Base-by-base conservation (phyloP, 2,797 vertebrate species). In the Protosalanx chinensis region DNA sequence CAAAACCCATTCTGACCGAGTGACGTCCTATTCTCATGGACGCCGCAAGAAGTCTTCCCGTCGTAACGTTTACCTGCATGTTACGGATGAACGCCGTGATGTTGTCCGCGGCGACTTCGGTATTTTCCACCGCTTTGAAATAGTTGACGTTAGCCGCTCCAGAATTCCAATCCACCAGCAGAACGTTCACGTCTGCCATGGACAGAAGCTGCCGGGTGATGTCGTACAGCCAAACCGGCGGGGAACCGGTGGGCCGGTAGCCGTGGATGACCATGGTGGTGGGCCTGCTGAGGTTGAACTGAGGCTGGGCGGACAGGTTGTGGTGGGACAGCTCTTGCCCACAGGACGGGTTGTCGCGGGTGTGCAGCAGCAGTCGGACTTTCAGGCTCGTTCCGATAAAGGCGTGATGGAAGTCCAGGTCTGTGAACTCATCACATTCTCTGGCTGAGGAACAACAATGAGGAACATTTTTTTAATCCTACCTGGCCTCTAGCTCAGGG, bases 111-210 rank as follows among this genome's bases (percentile, higher is more conserved):
- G 93, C 91, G 73, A 79, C 87, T 67, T 61, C 85, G 1, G 92
- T 93, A 84, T 96, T 98, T 30, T 81, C 82, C 72, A 95, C 94
- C 0, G 91, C 94, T 71, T 76, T 89, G 0, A 69, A 35, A 59
- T 98, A 99, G 81, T 93, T 88, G 6, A 97, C 0, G 64, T 91
- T 98, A 16, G 97, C 84, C 6, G 98, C 96, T 53, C 97, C 98
- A 0, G 78, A 63, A 88, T 96, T 98, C 98, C 98, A 99, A 81
- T 99, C 97, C 60, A 99, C 96, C 16, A 96, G 77, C 58, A 99
- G 88, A 62, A 93, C 63, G 71, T 98, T 99, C 4, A 90, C 46
- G 71, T 98, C 93, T 0, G 79, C 74, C 12, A 85, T 80, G 27
- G 5, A 35, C 77, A 97, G 82, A 32, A 98, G 82, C 81, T 76